A percentile compares a stretch with the other conserved stretches of the same genome.
These are phyloP conservation scores for Sarcophaga peregrina DNA, from an alignment of 1,140 invertebrate species.

Conservation along the genomic window DNA sequence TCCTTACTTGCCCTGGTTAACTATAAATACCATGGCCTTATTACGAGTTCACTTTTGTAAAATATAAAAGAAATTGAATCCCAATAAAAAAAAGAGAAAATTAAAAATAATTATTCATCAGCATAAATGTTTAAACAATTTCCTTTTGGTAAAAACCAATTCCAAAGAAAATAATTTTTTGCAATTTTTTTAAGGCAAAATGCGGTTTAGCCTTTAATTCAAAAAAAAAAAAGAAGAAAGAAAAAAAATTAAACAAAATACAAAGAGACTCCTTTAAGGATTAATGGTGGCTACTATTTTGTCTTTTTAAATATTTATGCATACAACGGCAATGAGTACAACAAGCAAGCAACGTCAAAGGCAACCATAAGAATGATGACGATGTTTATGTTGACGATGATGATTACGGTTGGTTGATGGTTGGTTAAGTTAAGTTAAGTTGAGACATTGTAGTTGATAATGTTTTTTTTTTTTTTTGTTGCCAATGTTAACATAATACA, in stretches of 20 bases:
- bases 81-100: too few relatives aligned
- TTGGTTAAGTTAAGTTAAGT: constrained; percentile 1
- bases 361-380: neutral
- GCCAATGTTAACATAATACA: neutral
- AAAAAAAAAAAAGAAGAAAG: neutral
- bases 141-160: too few relatives aligned
- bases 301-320: neutral
- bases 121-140: too few relatives aligned
- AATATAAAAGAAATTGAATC: too few relatives aligned
- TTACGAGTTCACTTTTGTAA: too few relatives aligned
- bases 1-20: too few relatives aligned
- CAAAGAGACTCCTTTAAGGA: neutral
- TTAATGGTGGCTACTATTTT: neutral
- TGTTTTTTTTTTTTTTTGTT: neutral
- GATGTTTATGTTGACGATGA: neutral
- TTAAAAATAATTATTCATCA: too few relatives aligned
- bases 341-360: neutral
- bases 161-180: too few relatives aligned
- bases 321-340: neutral
- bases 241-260: neutral
- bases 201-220: too few relatives aligned
- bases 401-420: neutral
- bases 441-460: constrained; percentile 13
- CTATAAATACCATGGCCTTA: too few relatives aligned
- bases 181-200: too few relatives aligned